phyloP scores from a whole-genome alignment of 2,113 vertebrate species.

The Cyprinus carpio region DNA sequence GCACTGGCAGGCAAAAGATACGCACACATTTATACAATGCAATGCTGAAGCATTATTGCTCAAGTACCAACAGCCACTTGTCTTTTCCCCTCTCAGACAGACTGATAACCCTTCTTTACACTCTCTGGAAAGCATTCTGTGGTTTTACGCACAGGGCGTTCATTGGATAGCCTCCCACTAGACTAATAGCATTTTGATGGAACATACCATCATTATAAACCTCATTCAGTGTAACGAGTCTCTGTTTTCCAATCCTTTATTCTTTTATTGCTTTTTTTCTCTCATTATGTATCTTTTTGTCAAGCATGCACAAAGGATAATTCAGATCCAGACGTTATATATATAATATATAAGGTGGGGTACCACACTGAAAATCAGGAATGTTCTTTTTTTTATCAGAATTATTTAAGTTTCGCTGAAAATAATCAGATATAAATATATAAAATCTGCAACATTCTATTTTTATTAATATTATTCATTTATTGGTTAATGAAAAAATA shows the following conservation, averaged over 20 bases:
- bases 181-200: constrained; percentile 44
- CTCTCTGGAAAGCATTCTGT: constrained; percentile 50
- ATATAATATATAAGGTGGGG: too few species aligned
- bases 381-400: too few species aligned
- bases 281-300: constrained; percentile 14
- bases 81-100: constrained; percentile 55
- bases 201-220: constrained; percentile 45
- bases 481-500: too few species aligned
- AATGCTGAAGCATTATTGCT: constrained; percentile 53
- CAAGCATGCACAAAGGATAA: background rate
- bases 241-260: background rate
- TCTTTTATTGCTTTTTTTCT: background rate
- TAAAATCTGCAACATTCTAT: too few species aligned
- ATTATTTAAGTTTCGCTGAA: too few species aligned
- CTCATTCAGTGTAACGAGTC: constrained; percentile 13
- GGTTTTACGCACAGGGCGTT: constrained; percentile 50
- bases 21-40: constrained; percentile 19
- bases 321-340: background rate
- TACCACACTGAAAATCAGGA: too few species aligned
- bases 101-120: constrained; percentile 61
- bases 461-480: too few species aligned
- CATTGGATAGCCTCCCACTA: constrained; percentile 31
- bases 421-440: too few species aligned
- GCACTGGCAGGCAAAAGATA: constrained; percentile 32
- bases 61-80: constrained; percentile 57